These are phyloP conservation scores for Atethmia centrago DNA, from an alignment of 2,888 invertebrate genomes.

Conservation along the genomic window DNA sequence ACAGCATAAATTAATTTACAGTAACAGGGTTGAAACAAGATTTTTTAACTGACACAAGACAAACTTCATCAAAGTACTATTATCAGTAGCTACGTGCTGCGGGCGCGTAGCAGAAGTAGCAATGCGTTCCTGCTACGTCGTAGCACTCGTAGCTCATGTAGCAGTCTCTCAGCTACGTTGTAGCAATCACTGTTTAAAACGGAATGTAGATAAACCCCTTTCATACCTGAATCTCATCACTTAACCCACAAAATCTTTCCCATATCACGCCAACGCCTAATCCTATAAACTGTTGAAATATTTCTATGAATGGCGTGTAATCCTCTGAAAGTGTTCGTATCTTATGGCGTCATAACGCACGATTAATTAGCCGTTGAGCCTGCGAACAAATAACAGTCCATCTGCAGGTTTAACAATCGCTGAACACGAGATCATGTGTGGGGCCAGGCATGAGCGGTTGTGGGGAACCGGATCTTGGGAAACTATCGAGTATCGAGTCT, in stretches of 20 bases:
- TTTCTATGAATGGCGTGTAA: conserved; percentile 55
- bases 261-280: conserved; percentile 26
- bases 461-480: background rate
- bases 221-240: background rate
- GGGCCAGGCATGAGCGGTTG: conserved; percentile 15
- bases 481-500: background rate
- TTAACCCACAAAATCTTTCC: conserved; percentile 6
- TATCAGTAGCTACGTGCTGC: background rate
- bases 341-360: conserved; percentile 53
- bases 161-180: background rate
- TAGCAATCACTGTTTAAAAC: background rate
- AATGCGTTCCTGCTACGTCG: background rate
- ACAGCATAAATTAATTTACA: too few species aligned
- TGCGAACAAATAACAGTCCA: conserved; percentile 71
- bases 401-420: conserved; percentile 64
- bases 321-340: conserved; percentile 31
- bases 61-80: background rate
- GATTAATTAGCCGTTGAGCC: conserved; percentile 68
- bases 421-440: conserved; percentile 58
- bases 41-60: background rate
- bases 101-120: background rate
- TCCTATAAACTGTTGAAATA: conserved; percentile 45
- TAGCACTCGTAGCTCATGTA: background rate
- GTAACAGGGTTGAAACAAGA: background rate
- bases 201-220: too few species aligned